A percentile compares a stretch with the other conserved stretches of the same genome.
These are phyloP conservation scores for Cantharis rufa DNA, from an alignment of 2,888 invertebrate genomes.

Conservation along the genomic window DNA sequence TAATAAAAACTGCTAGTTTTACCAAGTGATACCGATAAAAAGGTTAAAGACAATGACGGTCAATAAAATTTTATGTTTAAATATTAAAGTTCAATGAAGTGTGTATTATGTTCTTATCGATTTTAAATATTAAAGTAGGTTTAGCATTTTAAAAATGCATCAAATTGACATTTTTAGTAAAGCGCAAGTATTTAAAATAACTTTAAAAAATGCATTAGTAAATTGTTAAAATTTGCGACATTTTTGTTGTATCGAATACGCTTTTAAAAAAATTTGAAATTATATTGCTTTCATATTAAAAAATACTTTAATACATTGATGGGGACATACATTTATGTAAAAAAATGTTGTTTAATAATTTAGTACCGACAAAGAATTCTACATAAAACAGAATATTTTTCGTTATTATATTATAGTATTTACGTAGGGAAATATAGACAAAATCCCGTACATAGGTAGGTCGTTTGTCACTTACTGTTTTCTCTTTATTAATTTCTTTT, in stretches of 20 bases:
- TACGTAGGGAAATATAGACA: no score
- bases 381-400: no score
- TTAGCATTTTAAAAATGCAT: neutral
- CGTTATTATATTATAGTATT: no score
- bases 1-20: neutral
- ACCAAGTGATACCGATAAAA: neutral
- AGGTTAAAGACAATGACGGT: neutral
- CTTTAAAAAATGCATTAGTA: neutral
- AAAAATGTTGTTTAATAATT: no score
- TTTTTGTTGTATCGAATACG: neutral
- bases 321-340: no score
- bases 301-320: neutral
- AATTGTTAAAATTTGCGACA: neutral
- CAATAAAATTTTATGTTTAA: neutral
- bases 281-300: neutral
- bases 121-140: neutral
- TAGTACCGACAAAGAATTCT: no score
- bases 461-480: no score
- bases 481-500: no score
- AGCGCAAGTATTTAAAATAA: neutral
- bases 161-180: neutral
- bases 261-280: neutral
- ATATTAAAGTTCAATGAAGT: neutral
- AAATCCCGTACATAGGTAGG: no score
- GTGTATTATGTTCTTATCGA: neutral